A percentile compares a stretch with the other conserved stretches of the same genome.
These are phyloP conservation scores for Myxocyprinus asiaticus DNA, from an alignment of 2,113 vertebrate species.

Conservation along the genomic window DNA sequence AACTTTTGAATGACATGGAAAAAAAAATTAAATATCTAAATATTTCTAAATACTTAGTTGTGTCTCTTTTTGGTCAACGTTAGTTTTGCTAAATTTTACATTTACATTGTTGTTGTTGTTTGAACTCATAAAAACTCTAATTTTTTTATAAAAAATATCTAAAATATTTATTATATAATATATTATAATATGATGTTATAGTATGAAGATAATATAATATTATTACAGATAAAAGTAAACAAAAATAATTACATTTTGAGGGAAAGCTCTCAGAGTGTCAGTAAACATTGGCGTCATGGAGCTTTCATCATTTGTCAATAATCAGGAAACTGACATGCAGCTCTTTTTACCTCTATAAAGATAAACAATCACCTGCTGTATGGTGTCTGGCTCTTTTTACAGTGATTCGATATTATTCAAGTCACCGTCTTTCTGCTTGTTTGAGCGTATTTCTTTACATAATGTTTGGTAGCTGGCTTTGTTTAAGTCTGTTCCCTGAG, in stretches of 20 bases:
- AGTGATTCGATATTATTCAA: conserved; percentile 44
- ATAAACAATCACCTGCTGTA: conserved; percentile 27
- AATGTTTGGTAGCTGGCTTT: conserved; percentile 34
- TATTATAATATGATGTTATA: too few species aligned
- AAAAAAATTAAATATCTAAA: too few species aligned
- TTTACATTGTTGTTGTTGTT: too few species aligned
- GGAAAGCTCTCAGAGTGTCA: neutral
- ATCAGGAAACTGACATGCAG: conserved; percentile 6
- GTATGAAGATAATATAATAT: neutral
- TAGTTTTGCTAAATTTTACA: too few species aligned
- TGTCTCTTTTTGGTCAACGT: too few species aligned
- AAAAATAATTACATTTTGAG: conserved; percentile 25
- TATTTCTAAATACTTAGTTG: too few species aligned
- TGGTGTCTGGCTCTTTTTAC: conserved; percentile 1
- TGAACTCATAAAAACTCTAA: too few species aligned
- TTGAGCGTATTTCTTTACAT: too few species aligned
- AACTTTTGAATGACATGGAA: too few species aligned
- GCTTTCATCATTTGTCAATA: conserved; percentile 33
- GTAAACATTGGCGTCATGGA: conserved; percentile 28
- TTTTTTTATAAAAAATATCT: too few species aligned
- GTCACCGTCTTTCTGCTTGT: conserved; percentile 10
- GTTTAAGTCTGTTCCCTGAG: conserved; percentile 22
- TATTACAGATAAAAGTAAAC: conserved; percentile 34
- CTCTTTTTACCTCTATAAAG: neutral
- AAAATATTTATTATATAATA: too few species aligned